phyloP scores from a whole-genome alignment of 2,113 vertebrate genomes.

The Acanthochromis polyacanthus region DNA sequence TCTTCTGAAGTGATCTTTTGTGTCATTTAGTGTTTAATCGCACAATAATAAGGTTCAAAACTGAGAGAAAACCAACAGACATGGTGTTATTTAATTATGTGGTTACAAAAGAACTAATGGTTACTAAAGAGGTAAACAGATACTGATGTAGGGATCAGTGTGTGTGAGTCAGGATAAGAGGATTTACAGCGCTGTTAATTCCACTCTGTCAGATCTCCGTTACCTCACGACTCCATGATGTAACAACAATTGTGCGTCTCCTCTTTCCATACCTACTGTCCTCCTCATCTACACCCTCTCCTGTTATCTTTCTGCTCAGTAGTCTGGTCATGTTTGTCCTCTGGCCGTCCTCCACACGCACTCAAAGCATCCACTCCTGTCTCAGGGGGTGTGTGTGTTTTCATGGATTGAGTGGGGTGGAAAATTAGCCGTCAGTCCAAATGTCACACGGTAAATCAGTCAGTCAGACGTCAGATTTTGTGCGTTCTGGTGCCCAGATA shows the following conservation, averaged over 20 bases:
- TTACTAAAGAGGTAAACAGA: neutral
- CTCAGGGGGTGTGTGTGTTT: slow-evolving; percentile 16
- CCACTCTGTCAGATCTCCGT: slow-evolving; percentile 30
- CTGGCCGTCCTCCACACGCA: slow-evolving; percentile 31
- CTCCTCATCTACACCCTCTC: slow-evolving; percentile 7
- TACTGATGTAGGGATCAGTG: slow-evolving; percentile 12
- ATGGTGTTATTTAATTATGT: neutral
- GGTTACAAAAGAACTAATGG: neutral
- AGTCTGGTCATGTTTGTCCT: slow-evolving; percentile 56
- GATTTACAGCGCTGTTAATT: slow-evolving; percentile 46
- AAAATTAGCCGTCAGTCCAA: slow-evolving; percentile 57
- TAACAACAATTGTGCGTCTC: slow-evolving; percentile 4
- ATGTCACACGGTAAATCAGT: slow-evolving; percentile 39
- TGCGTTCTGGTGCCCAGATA: neutral
- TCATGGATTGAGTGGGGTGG: slow-evolving; percentile 41
- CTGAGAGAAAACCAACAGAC: neutral
- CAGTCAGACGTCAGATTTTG: slow-evolving; percentile 12
- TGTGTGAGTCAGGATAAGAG: slow-evolving; percentile 38
- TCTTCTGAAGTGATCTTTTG: neutral
- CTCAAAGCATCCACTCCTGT: neutral
- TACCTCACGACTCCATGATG: slow-evolving; percentile 36
- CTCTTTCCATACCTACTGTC: slow-evolving; percentile 19
- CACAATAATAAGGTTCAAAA: neutral
- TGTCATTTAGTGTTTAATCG: neutral
- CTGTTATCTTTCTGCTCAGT: slow-evolving; percentile 21